Base-by-base conservation (phyloP, 2,888 invertebrate genomes). In the Ischnura elegans region DNA sequence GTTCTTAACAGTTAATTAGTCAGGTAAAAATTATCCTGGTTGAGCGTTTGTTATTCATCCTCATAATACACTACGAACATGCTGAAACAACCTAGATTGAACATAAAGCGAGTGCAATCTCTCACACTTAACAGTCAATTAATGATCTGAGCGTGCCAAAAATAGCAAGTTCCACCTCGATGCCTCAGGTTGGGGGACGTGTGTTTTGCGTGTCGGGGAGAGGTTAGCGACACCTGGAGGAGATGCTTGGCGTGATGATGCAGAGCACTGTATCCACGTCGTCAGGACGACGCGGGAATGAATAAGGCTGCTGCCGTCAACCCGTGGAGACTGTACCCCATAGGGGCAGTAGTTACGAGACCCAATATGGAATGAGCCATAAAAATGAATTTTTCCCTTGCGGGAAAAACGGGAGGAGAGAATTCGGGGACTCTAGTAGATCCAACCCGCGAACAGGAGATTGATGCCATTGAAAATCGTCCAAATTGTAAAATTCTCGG, bases 331-430 rank as follows among this genome's bases (percentile, higher is more conserved):
- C 16, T 51, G 61, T 36, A 76, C 25, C 76, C 36, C 76, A 76
- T 8, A 8, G 29, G 76, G 36, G 76, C 36, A 76, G 36, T 76
- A 36, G 36, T 76, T 36, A 76, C 36, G 36, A 76, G 76, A 76
- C 29, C 76, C n/a, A n/a, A 10, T 36, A 76, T 76, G 76, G 76
- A 76, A 76, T 76, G 36, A 76, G 76, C 76, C 29, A 76, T 76
- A 76, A 76, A 76, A 16, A 13, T 36, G 76, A 76, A 29, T 76
- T 25, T 25, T 76, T n/a, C 16, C n/a, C 36, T 66, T 36, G 2
- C 36, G 8, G 76, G 36, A 13, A 76, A 10, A 19, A 61, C n/a
- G 61, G 61, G 61, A 61, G n/a, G n/a, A n/a, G 10, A 2, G 51
- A 8, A 51, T n/a, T n/a, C n/a, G n/a, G n/a, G n/a, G n/a, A n/a